Evolutionary conservation across 1,140 invertebrate species (phyloP).

Genomic region (Zophobas morio): DNA sequence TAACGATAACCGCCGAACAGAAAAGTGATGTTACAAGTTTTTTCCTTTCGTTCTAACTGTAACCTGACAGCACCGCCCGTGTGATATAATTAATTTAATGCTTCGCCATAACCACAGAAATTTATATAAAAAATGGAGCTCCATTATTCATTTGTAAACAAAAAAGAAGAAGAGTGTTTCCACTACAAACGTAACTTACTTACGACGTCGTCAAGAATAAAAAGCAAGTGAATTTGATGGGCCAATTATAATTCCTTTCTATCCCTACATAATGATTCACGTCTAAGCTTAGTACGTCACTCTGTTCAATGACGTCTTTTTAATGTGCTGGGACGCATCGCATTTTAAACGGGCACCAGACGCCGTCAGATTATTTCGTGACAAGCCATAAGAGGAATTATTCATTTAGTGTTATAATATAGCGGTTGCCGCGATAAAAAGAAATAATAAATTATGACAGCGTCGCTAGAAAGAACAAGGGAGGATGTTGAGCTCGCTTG

Average conservation of each 20-base stretch:
- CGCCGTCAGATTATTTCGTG: conserved; percentile 36
- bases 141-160: no score
- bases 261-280: conserved; percentile 12
- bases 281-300: conserved; percentile 9
- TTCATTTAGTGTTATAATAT: conserved; percentile 48
- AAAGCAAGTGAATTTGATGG: background rate
- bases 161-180: no score
- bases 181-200: no score
- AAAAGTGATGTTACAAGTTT: no score
- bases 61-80: no score
- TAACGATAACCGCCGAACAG: no score
- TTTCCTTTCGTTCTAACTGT: no score
- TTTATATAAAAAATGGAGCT: no score
- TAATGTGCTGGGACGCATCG: conserved; percentile 29
- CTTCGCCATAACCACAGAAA: no score
- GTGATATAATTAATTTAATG: no score
- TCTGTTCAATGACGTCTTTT: conserved; percentile 4
- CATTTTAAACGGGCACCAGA: conserved; percentile 39
- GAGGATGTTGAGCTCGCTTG: conserved; percentile 40
- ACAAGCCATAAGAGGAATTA: conserved; percentile 38
- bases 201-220: no score
- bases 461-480: conserved; percentile 39
- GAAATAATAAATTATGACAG: conserved; percentile 47
- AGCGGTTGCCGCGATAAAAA: conserved; percentile 41
- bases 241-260: background rate